A percentile compares a stretch with the other conserved stretches of the same genome.
phyloP scores from a whole-genome alignment of 2,797 vertebrate species.

The Scomberomorus guttatus region DNA sequence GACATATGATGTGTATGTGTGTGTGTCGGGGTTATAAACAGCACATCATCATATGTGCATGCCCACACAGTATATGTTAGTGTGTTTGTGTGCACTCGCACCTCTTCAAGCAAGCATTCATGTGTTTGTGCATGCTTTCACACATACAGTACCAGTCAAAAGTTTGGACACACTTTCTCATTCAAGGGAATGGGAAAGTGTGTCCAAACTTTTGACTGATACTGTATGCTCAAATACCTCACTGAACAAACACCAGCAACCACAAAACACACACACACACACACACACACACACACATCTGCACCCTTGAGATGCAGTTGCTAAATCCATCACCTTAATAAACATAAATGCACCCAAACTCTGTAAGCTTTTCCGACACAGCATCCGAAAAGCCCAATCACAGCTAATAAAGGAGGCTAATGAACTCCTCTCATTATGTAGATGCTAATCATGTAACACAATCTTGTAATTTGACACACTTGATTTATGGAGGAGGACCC shows the following conservation, averaged over 20 bases:
- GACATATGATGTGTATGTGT: slow-evolving; percentile 2
- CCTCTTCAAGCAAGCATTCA: not conserved
- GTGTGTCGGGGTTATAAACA: not conserved
- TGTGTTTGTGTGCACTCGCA: not conserved
- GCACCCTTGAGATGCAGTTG: slow-evolving; percentile 21
- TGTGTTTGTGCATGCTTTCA: not conserved
- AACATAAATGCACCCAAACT: slow-evolving; percentile 49
- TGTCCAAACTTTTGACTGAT: too few species aligned
- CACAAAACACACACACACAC: not conserved
- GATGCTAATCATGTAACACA: slow-evolving; percentile 81
- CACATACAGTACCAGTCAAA: not conserved
- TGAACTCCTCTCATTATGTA: slow-evolving; percentile 81
- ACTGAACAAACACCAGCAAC: not conserved
- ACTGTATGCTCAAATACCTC: not conserved
- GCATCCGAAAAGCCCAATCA: slow-evolving; percentile 73
- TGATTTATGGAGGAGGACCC: slow-evolving; percentile 71
- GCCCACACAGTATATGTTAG: slow-evolving; percentile 3
- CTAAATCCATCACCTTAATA: slow-evolving; percentile 38
- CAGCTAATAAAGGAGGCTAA: slow-evolving; percentile 74
- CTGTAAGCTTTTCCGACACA: slow-evolving; percentile 38
- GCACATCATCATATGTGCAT: not conserved
- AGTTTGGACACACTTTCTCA: too few species aligned
- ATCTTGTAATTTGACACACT: slow-evolving; percentile 82
- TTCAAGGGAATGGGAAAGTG: too few species aligned
- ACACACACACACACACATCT: not conserved